These are phyloP conservation scores for Microcebus tavaratra DNA, from an alignment of 2,113 vertebrate species.

Conservation along the genomic window DNA sequence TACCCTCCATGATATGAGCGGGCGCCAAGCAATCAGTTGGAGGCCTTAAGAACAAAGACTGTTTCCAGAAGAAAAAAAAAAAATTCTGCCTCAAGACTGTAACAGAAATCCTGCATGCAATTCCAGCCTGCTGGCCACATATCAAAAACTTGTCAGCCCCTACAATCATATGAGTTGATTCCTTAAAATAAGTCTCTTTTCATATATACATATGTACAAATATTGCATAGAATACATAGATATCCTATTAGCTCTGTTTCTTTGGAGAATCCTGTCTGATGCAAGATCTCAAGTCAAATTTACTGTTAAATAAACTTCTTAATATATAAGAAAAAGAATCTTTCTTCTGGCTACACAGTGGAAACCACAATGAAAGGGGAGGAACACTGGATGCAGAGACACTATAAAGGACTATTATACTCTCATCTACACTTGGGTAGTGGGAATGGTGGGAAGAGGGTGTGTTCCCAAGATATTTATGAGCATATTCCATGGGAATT, in stretches of 20 bases:
- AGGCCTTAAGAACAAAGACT: background rate
- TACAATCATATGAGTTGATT: background rate
- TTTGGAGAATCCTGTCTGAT: background rate
- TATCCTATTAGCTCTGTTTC: background rate
- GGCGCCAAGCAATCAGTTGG: background rate
- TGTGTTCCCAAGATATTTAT: background rate
- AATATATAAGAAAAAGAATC: background rate
- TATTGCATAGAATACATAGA: background rate
- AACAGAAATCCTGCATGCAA: background rate
- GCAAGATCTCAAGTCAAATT: background rate
- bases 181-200: background rate
- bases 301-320: background rate
- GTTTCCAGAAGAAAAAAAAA: background rate
- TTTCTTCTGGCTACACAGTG: background rate
- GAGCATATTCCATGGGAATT: background rate
- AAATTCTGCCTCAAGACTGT: background rate
- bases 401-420: background rate
- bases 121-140: background rate
- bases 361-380: background rate
- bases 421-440: background rate
- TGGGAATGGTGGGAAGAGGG: background rate
- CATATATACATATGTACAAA: background rate
- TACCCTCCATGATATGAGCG: background rate
- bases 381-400: background rate
- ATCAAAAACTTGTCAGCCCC: background rate